Conservation (phyloP, 2,888 invertebrate genomes). For the Noctua pronuba region DNA sequence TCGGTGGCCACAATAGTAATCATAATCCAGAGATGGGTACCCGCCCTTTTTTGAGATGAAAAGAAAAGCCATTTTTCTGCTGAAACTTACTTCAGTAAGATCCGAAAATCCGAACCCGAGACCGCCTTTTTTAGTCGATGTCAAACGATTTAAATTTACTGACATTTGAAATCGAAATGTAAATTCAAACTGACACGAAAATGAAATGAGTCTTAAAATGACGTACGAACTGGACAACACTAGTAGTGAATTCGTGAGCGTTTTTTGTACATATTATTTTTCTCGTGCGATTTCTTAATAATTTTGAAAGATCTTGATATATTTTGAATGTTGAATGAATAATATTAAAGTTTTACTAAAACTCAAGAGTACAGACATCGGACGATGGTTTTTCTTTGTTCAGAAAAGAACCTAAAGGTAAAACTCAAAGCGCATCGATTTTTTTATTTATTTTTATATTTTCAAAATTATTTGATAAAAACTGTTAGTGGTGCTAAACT, state of each 20-base stretch:
- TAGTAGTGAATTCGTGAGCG: constrained; percentile 53
- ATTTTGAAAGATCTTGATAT: constrained; percentile 20
- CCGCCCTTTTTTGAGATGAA: background rate
- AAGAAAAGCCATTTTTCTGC: background rate
- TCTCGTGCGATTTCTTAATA: constrained; percentile 38
- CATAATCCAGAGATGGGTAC: background rate
- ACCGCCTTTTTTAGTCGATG: background rate
- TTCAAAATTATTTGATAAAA: constrained; percentile 15
- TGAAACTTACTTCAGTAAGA: background rate
- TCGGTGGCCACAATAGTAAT: background rate
- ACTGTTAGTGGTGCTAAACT: background rate
- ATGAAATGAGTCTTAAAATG: background rate
- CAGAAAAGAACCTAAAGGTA: constrained; percentile 74
- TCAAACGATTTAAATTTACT: background rate
- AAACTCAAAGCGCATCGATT: constrained; percentile 69
- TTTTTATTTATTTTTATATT: constrained; percentile 64
- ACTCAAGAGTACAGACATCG: constrained; percentile 19
- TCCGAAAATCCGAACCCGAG: background rate
- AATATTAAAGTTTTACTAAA: constrained; percentile 11
- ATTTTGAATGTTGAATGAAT: constrained; percentile 49
- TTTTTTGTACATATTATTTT: constrained; percentile 54
- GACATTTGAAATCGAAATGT: background rate
- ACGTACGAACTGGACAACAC: constrained; percentile 34
- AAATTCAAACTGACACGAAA: constrained; percentile 11
- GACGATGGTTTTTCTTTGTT: constrained; percentile 74